These are phyloP conservation scores for Orthonyx spaldingii DNA, from an alignment of 2,113 vertebrate species.

Conservation along the genomic window DNA sequence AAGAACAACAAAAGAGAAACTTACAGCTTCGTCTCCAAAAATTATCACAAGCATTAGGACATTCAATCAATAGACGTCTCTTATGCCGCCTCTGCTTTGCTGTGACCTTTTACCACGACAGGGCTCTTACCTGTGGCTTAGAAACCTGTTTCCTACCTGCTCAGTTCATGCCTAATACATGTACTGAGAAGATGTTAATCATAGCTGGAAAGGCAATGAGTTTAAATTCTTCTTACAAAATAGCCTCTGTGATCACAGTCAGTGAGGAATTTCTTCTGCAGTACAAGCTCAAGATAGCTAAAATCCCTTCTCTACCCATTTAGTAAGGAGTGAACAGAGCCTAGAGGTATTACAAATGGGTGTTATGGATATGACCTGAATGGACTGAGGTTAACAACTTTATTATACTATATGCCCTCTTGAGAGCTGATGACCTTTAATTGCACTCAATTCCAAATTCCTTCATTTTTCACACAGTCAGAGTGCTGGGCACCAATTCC, in stretches of 20 bases:
- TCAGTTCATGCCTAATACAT: not conserved
- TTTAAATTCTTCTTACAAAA: not conserved
- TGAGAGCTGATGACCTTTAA: not conserved
- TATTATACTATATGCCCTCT: not conserved
- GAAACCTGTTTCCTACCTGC: not conserved
- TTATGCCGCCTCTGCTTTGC: not conserved
- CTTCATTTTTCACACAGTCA: not conserved
- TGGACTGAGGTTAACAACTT: fast-evolving
- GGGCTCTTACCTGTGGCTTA: not conserved
- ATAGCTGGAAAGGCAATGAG: not conserved
- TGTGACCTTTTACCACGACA: not conserved
- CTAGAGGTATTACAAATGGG: not conserved
- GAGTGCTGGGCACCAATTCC: not conserved
- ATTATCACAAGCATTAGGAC: not conserved
- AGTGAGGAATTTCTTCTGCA: not conserved
- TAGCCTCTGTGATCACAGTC: not conserved
- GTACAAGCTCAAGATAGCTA: not conserved
- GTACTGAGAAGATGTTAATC: not conserved
- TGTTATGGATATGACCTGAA: not conserved
- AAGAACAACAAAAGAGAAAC: not conserved
- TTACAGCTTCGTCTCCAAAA: not conserved
- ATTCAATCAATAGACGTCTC: fast-evolving
- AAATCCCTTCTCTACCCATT: not conserved
- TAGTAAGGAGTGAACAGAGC: not conserved
- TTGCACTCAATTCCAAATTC: not conserved